A percentile compares a stretch with the other conserved stretches of the same genome.
Conservation (phyloP, 2,888 invertebrate genomes). For the Hirudinaria manillensis region DNA sequence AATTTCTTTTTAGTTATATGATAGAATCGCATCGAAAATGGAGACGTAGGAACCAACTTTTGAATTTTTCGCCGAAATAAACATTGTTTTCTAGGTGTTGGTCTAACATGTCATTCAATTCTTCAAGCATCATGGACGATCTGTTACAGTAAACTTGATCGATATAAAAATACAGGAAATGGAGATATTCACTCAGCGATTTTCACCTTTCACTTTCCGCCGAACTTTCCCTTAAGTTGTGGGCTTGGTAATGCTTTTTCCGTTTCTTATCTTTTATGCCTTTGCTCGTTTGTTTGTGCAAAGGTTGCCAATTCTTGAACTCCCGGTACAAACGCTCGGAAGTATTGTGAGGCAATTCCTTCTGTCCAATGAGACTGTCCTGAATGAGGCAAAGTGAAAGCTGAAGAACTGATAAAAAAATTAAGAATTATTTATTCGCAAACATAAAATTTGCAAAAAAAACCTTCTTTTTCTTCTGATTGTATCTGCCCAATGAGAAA, state of each 20-base stretch:
- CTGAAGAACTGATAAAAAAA: too few relatives aligned
- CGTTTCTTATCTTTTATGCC: not conserved
- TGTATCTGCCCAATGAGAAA: constrained; percentile 1
- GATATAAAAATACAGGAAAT: not conserved
- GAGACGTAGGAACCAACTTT: not conserved
- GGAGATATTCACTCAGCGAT: not conserved
- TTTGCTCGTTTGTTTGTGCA: not conserved
- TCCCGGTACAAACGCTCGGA: not conserved
- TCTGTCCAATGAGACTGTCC: too few relatives aligned
- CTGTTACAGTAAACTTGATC: not conserved
- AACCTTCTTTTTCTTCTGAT: not conserved
- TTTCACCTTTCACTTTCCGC: constrained; percentile 3
- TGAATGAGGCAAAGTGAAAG: too few relatives aligned
- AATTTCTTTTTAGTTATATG: not conserved
- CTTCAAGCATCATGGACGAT: constrained; percentile 3
- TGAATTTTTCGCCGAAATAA: not conserved
- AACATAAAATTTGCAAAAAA: too few relatives aligned
- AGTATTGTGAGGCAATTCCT: too few relatives aligned
- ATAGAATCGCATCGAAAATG: not conserved
- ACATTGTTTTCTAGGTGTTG: not conserved
- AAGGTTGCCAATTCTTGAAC: constrained; percentile 7
- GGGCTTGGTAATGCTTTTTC: not conserved
- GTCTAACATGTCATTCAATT: constrained; percentile 2
- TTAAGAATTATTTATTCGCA: too few relatives aligned
- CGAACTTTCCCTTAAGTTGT: constrained; percentile 9